These are phyloP conservation scores for Leptinotarsa haldemani DNA, from an alignment of 2,888 invertebrate genomes.

Conservation along the genomic window DNA sequence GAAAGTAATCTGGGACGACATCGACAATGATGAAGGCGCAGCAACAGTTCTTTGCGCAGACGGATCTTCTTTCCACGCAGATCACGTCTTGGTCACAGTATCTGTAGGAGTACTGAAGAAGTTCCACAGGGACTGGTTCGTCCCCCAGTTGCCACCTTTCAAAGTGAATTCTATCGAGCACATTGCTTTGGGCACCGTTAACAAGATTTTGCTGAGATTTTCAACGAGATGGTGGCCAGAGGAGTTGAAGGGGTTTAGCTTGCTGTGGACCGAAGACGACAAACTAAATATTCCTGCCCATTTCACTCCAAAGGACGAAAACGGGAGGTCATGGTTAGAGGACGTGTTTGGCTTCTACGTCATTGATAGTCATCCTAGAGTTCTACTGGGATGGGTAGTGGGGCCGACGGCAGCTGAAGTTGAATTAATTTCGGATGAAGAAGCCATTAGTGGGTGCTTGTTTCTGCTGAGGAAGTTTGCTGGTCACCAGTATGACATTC, in stretches of 20 bases:
- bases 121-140: slow-evolving; percentile 68
- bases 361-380: slow-evolving; percentile 72
- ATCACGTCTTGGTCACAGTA: slow-evolving; percentile 76
- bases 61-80: slow-evolving; percentile 69
- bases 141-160: slow-evolving; percentile 68
- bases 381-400: slow-evolving; percentile 79
- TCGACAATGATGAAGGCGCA: slow-evolving; percentile 40
- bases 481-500: slow-evolving; percentile 67
- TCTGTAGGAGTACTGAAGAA: slow-evolving; percentile 79
- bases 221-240: slow-evolving; percentile 74
- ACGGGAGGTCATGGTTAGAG: slow-evolving; percentile 70
- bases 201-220: slow-evolving; percentile 77
- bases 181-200: slow-evolving; percentile 74
- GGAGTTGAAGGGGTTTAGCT: slow-evolving; percentile 68
- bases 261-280: slow-evolving; percentile 72
- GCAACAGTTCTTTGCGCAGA: slow-evolving; percentile 68
- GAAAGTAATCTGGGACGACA: slow-evolving; percentile 56
- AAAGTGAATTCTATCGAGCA: slow-evolving; percentile 71
- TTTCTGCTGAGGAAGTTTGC: slow-evolving; percentile 70
- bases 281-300: slow-evolving; percentile 53
- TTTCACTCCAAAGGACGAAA: slow-evolving; percentile 47
- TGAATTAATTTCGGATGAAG: slow-evolving; percentile 71
- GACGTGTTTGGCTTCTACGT: slow-evolving; percentile 77
- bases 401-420: slow-evolving; percentile 73
- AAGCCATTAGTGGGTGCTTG: slow-evolving; percentile 68